Base-by-base conservation (phyloP, 2,797 vertebrate species). In the Ceryle rudis region DNA sequence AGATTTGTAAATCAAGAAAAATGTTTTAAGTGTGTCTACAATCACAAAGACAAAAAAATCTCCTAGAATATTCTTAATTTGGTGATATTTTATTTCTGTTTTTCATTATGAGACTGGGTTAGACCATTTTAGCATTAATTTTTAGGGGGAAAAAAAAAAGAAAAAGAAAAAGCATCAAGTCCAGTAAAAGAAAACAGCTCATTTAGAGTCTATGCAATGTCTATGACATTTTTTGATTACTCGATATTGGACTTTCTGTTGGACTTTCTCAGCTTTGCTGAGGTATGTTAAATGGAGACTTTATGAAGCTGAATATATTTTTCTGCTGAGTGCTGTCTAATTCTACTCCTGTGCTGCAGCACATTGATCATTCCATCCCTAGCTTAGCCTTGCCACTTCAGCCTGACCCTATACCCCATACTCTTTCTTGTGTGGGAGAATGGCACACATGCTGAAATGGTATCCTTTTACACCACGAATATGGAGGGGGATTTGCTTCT, bases 401-500 rank as follows among this genome's bases (percentile, higher is more conserved):
- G 46, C 35, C 73, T 89, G 87, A 93, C 65, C 80, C 28, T 26
- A 6, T 7, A 54, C 70, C 57, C 49, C 4, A 0, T 70, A 58
- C 25, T 44, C 37, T 87, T 79, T 84, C 75, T 66, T 61, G 22
- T 62, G 66, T 9, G 22, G 31, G 55, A 28, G 35, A 91, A 39
- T 2, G 2, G 35, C 62, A 89, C 57, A 86, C 2, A 3, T 84
- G 82, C 46, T 92, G 86, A 93, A 96, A 96, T 74, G 65, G 26
- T 75, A 94, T 90, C 67, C 75, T 78, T 86, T 89, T 93, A 93
- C 72, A 86, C 81, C 71, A 66, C 2, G 6, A 62, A 42, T 91
- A 87, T 55, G 58, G 75, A 92, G 49, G 19, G 42, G 60, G 71
- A 95, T 95, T 94, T 95, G 46, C 71, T 89, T 73, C 92, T 89